Evolutionary conservation across 23 tunicate genomes (phyloP).

Genomic region (Halocynthia roretzi): DNA sequence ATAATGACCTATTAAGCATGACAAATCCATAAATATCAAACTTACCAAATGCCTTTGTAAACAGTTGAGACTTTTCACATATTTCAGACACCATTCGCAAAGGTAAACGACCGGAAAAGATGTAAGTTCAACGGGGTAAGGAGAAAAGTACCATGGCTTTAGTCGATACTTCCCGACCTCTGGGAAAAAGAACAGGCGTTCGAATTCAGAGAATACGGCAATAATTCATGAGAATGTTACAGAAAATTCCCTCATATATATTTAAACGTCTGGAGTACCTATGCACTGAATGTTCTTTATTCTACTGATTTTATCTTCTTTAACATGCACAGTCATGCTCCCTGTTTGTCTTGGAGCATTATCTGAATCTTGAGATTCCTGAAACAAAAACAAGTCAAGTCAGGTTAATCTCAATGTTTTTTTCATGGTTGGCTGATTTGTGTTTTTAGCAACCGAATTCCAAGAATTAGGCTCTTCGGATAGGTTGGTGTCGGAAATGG

Average conservation of each 20-base stretch:
- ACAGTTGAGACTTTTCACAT: conserved; percentile 75
- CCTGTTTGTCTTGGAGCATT: conserved; percentile 82
- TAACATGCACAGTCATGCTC: conserved; percentile 85
- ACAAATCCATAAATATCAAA: neutral
- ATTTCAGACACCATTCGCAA: conserved; percentile 94
- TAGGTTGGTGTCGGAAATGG: no score
- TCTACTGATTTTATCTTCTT: conserved; percentile 93
- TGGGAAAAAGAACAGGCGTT: conserved; percentile 15
- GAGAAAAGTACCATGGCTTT: conserved; percentile 99
- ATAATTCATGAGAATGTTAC: neutral
- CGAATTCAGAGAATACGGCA: neutral
- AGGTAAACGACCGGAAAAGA: conserved; percentile 70
- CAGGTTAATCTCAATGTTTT: no score
- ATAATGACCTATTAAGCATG: neutral
- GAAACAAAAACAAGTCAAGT: neutral
- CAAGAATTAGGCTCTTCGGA: no score
- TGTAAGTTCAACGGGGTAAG: conserved; percentile 89
- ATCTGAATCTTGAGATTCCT: conserved; percentile 67
- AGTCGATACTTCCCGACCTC: conserved; percentile 87
- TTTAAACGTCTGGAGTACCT: conserved; percentile 32
- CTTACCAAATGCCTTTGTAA: conserved; percentile 85
- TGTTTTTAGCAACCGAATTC: no score
- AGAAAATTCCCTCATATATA: neutral
- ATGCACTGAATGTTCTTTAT: conserved; percentile 92
- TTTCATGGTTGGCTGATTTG: no score